These are phyloP conservation scores for Chiloscyllium plagiosum DNA, from an alignment of 2,113 vertebrate species.

Conservation along the genomic window DNA sequence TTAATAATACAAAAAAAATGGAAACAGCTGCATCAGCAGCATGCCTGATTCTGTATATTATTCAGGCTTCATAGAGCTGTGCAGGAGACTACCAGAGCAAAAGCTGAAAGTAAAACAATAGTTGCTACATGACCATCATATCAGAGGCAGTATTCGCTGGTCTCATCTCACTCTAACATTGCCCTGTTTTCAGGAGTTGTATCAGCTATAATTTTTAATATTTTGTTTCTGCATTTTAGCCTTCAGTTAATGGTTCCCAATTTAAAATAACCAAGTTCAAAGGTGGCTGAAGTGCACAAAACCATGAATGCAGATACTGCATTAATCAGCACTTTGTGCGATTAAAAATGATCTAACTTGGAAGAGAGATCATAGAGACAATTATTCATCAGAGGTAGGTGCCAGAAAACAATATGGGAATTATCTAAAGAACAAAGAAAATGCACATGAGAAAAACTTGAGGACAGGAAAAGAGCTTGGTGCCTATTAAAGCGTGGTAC, in stretches of 20 bases:
- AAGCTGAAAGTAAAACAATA: neutral
- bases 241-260: neutral
- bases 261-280: neutral
- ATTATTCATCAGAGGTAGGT: neutral
- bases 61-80: conserved; percentile 72
- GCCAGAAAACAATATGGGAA: neutral
- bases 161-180: neutral
- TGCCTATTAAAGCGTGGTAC: neutral
- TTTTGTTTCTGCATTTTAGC: neutral
- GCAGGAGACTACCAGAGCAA: neutral
- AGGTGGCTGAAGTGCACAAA: neutral
- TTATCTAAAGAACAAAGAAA: neutral
- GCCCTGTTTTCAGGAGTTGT: neutral
- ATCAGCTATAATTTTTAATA: neutral
- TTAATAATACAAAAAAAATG: conserved; percentile 78
- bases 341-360: neutral
- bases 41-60: conserved; percentile 73
- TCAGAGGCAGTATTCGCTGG: neutral
- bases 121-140: neutral
- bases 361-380: neutral
- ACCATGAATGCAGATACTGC: neutral
- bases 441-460: neutral
- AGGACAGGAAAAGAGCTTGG: neutral
- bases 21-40: conserved; percentile 88
- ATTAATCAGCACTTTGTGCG: neutral